Evolutionary conservation across 1,140 invertebrate species (phyloP).

Genomic region (Bombus fervidus): DNA sequence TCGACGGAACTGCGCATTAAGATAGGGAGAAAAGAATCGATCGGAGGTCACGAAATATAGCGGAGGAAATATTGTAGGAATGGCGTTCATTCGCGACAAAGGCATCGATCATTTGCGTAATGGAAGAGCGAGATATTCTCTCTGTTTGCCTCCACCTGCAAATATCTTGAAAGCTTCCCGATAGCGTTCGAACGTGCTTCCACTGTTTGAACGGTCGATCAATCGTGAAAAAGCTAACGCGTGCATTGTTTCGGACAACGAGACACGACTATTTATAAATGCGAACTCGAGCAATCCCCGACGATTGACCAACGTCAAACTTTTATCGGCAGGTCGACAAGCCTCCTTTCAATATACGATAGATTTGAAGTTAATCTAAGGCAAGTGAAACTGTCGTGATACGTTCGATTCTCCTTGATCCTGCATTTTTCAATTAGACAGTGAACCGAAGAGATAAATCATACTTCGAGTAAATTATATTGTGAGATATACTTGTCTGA

Average conservation of each 20-base stretch:
- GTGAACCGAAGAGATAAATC: background rate
- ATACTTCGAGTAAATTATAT: no score
- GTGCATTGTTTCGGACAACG: slow-evolving; percentile 19
- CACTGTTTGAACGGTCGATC: slow-evolving; percentile 12
- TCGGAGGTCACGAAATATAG: background rate
- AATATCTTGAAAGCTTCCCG: slow-evolving; percentile 37
- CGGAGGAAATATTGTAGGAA: slow-evolving; percentile 5
- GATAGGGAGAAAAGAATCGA: background rate
- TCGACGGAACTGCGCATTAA: background rate
- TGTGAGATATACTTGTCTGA: no score
- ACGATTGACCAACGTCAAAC: no score
- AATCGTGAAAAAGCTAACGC: slow-evolving; percentile 30
- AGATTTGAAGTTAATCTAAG: background rate
- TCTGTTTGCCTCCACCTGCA: slow-evolving; percentile 27
- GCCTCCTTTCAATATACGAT: no score
- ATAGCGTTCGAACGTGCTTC: slow-evolving; percentile 15
- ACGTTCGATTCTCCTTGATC: background rate
- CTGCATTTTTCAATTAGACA: background rate
- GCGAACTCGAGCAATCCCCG: background rate
- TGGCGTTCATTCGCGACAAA: slow-evolving; percentile 15
- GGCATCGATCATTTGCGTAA: slow-evolving; percentile 38
- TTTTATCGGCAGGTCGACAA: background rate
- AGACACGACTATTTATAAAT: slow-evolving; percentile 18
- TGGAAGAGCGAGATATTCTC: slow-evolving; percentile 24
- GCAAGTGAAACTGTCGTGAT: background rate